These are phyloP conservation scores for Andricus quercusramuli DNA, from an alignment of 2,888 invertebrate species.

Conservation along the genomic window DNA sequence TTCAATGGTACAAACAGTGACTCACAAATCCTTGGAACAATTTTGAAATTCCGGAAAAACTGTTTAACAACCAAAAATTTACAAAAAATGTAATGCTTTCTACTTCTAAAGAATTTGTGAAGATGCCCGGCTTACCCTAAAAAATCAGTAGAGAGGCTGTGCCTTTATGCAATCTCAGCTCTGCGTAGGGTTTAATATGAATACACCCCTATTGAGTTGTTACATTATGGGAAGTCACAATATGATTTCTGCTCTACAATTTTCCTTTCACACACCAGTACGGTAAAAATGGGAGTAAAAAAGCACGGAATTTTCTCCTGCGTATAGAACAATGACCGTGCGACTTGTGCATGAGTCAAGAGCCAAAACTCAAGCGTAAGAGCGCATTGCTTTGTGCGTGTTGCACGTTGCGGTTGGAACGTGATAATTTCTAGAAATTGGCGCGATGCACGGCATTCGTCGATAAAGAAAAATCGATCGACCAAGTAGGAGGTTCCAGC, in stretches of 20 bases:
- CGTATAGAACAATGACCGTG: background rate
- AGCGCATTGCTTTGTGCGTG: constrained; percentile 55
- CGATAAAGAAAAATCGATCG: constrained; percentile 68
- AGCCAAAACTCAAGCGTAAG: constrained; percentile 43
- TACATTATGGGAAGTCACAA: too few relatives aligned
- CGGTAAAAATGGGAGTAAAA: background rate
- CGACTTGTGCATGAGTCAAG: background rate
- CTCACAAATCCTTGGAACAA: too few relatives aligned
- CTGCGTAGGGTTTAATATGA: too few relatives aligned
- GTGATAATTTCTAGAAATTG: constrained; percentile 75
- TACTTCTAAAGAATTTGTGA: too few relatives aligned
- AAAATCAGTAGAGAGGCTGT: too few relatives aligned
- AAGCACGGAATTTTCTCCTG: background rate
- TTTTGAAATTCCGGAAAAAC: too few relatives aligned
- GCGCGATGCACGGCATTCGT: constrained; percentile 68
- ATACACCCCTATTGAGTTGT: too few relatives aligned
- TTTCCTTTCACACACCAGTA: background rate
- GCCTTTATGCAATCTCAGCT: too few relatives aligned
- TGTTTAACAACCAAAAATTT: too few relatives aligned
- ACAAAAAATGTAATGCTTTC: too few relatives aligned
- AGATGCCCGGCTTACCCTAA: too few relatives aligned
- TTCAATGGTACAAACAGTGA: too few relatives aligned
- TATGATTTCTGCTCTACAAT: background rate
- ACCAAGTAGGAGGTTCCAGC: constrained; percentile 49
- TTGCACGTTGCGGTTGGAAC: constrained; percentile 59